Conservation (phyloP, 2,888 invertebrate genomes). For the Darwinula stevensoni region DNA sequence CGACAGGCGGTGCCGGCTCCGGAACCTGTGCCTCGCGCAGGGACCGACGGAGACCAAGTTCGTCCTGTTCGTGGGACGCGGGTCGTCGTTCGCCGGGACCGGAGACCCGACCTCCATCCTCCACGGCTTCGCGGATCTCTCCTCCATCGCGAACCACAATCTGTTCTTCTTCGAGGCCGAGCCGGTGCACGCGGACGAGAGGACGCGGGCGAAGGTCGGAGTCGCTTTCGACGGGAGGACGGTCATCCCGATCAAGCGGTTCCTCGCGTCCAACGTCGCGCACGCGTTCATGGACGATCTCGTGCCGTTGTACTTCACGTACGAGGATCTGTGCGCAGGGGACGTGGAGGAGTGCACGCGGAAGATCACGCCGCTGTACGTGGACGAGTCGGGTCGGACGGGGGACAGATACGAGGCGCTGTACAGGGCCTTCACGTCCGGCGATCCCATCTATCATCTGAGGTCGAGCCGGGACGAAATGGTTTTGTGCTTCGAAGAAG, state of each 20-base stretch:
- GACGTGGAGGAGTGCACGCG: background rate
- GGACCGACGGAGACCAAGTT: no score
- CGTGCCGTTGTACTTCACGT: conserved; percentile 1
- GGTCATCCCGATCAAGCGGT: background rate
- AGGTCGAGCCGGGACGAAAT: no score
- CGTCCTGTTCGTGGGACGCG: background rate
- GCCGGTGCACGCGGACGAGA: background rate
- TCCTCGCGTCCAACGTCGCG: background rate
- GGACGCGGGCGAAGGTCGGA: background rate
- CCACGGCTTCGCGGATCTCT: background rate
- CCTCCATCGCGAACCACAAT: conserved; percentile 1
- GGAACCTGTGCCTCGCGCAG: background rate
- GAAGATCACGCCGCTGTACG: background rate
- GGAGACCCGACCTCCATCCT: background rate
- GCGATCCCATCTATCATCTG: no score
- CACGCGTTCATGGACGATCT: conserved; percentile 1
- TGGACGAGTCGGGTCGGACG: background rate
- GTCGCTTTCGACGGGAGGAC: background rate
- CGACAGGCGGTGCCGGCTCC: background rate
- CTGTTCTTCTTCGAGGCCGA: background rate
- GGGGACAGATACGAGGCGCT: background rate
- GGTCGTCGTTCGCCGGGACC: background rate
- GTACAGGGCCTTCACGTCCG: background rate
- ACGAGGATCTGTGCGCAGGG: background rate
- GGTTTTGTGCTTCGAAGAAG: background rate